These are phyloP conservation scores for Odontesthes bonariensis DNA, from an alignment of 2,113 vertebrate genomes.

Conservation along the genomic window DNA sequence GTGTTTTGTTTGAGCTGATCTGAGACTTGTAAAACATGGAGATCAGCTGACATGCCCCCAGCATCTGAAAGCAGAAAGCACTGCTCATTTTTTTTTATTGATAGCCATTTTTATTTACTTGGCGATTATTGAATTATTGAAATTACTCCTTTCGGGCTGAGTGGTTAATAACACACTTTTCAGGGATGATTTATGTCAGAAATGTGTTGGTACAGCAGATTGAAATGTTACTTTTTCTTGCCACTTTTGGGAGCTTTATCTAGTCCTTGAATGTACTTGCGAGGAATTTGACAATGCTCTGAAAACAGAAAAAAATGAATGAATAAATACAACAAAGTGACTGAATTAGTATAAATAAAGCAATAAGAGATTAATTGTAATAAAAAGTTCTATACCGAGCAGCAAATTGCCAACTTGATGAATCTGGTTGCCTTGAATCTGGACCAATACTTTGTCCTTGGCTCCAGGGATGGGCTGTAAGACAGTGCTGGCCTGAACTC, in stretches of 20 bases:
- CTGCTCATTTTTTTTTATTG: too few relatives aligned
- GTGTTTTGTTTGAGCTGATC: too few relatives aligned
- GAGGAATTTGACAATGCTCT: constrained; percentile 93
- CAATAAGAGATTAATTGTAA: not conserved
- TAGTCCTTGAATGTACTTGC: constrained; percentile 91
- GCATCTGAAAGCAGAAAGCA: too few relatives aligned
- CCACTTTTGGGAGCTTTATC: constrained; percentile 90
- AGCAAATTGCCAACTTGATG: constrained; percentile 89
- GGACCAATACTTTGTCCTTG: constrained; percentile 91
- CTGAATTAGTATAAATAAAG: not conserved
- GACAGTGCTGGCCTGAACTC: constrained; percentile 92
- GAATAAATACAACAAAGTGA: not conserved
- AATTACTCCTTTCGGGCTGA: too few relatives aligned
- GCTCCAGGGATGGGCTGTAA: constrained; percentile 85
- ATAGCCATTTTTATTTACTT: too few relatives aligned
- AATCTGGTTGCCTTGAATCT: constrained; percentile 97
- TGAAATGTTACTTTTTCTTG: constrained; percentile 87
- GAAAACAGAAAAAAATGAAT: constrained; percentile 52
- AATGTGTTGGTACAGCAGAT: not conserved
- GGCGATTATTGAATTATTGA: too few relatives aligned
- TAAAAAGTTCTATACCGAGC: constrained; percentile 87
- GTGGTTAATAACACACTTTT: too few relatives aligned
- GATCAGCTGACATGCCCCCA: too few relatives aligned
- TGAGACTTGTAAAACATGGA: too few relatives aligned
- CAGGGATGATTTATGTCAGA: too few relatives aligned